Percentiles rank a stretch among this genome's conserved stretches.
Evolutionary conservation across 2,888 invertebrate species (phyloP).

Genomic region (Agrypnus murinus): DNA sequence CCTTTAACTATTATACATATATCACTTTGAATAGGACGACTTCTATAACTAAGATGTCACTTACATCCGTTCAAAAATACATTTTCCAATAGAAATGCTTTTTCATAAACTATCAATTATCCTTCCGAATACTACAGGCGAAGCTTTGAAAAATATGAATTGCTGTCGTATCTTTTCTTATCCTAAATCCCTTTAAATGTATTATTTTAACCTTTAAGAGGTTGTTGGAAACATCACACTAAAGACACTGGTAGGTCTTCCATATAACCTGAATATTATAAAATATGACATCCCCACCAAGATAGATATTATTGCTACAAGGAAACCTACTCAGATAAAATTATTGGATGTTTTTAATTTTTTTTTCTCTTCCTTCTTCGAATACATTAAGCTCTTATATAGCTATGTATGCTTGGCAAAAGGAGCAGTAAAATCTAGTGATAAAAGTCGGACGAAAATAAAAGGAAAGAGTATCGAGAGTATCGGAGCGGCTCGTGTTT

Average conservation of each 20-base stretch:
- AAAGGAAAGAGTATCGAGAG: slow-evolving; percentile 45
- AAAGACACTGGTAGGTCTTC: slow-evolving; percentile 22
- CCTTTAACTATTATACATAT: too few relatives aligned
- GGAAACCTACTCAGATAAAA: slow-evolving; percentile 62
- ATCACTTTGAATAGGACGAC: too few relatives aligned
- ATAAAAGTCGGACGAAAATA: slow-evolving; percentile 48
- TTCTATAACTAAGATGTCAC: too few relatives aligned
- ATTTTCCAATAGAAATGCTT: too few relatives aligned
- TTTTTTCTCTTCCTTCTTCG: slow-evolving; percentile 43
- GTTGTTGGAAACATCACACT: slow-evolving; percentile 5
- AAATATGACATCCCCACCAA: slow-evolving; percentile 42
- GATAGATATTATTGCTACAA: slow-evolving; percentile 54
- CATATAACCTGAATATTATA: slow-evolving; percentile 40
- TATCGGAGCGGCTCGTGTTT: slow-evolving; percentile 65
- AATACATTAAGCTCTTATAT: slow-evolving; percentile 44
- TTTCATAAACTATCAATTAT: too few relatives aligned
- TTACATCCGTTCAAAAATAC: too few relatives aligned
- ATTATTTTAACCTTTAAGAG: too few relatives aligned
- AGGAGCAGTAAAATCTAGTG: slow-evolving; percentile 51
- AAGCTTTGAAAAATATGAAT: too few relatives aligned
- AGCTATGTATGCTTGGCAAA: slow-evolving; percentile 36
- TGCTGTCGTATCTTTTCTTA: too few relatives aligned
- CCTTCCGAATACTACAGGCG: too few relatives aligned
- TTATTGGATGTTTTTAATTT: slow-evolving; percentile 63
- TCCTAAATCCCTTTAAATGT: too few relatives aligned